phyloP scores from a whole-genome alignment of 30 jellyfish, hydroid and myxozoan species.

The Mastigias papua region DNA sequence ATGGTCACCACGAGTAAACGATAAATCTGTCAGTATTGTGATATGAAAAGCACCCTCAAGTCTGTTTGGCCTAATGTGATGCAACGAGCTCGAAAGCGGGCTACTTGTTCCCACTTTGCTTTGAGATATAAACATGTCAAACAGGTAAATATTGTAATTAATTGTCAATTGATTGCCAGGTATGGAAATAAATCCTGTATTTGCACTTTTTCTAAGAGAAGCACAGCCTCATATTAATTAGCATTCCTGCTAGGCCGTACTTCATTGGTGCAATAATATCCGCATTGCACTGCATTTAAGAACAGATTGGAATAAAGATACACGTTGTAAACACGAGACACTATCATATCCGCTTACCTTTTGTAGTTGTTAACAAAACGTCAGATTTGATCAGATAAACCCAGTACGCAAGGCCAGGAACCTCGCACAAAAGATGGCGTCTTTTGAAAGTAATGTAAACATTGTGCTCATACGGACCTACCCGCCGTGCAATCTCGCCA shows the following conservation, averaged over 20 bases:
- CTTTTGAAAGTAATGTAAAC: not conserved
- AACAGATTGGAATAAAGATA: not conserved
- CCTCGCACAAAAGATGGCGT: no score
- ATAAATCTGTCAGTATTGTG: not conserved
- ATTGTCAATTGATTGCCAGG: not conserved
- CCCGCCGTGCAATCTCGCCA: not conserved
- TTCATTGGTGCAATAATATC: not conserved
- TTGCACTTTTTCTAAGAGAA: not conserved
- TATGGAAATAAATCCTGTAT: not conserved
- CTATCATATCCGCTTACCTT: not conserved
- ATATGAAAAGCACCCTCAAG: not conserved
- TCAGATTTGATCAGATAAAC: not conserved
- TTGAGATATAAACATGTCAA: not conserved
- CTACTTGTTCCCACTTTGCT: not conserved
- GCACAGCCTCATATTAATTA: not conserved
- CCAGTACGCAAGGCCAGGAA: not conserved
- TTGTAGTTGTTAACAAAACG: no score
- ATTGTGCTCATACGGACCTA: not conserved
- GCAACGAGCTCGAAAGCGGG: not conserved
- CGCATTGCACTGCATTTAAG: not conserved
- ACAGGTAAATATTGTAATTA: not conserved
- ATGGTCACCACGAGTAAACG: not conserved
- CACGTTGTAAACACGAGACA: not conserved
- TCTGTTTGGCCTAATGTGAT: not conserved
- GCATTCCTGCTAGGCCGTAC: not conserved